Percentiles rank a stretch among this genome's conserved stretches.
Conservation (phyloP, 2,113 vertebrate genomes). For the Sinosuthora webbiana region DNA sequence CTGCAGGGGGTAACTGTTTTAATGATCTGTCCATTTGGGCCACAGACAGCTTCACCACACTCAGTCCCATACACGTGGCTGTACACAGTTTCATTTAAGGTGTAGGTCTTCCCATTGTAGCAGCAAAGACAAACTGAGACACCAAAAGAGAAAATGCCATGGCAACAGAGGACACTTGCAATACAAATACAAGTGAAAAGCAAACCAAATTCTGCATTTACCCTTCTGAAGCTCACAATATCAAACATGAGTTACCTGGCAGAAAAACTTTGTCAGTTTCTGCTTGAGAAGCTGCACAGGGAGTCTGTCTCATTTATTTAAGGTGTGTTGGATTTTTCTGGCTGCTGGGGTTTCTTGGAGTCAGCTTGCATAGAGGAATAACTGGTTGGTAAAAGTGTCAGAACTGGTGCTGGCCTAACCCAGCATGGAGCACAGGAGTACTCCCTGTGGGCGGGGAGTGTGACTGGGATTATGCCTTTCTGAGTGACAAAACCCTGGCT, state of each 20-base stretch:
- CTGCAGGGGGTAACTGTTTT: constrained; percentile 18
- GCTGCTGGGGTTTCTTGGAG: background rate
- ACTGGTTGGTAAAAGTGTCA: background rate
- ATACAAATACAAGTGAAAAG: background rate
- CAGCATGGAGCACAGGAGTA: background rate
- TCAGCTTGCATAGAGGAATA: background rate
- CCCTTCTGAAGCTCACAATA: background rate
- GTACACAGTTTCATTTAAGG: constrained; percentile 74
- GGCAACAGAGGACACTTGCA: background rate
- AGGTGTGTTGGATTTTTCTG: background rate
- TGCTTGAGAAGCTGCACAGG: background rate
- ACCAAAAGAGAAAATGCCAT: background rate
- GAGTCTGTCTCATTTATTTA: background rate
- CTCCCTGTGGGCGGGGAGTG: background rate
- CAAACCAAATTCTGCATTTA: background rate
- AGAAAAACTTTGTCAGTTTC: background rate
- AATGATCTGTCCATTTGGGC: constrained; percentile 58
- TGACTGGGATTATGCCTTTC: background rate
- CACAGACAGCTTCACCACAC: constrained; percentile 77
- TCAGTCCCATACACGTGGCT: constrained; percentile 63
- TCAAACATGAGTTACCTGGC: background rate
- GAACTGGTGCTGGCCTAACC: background rate
- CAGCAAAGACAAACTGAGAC: constrained; percentile 77
- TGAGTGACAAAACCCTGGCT: background rate
- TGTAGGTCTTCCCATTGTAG: constrained; percentile 73